A percentile compares a stretch with the other conserved stretches of the same genome.
phyloP scores from a whole-genome alignment of 2,113 vertebrate genomes.

The Seriola rivoliana region DNA sequence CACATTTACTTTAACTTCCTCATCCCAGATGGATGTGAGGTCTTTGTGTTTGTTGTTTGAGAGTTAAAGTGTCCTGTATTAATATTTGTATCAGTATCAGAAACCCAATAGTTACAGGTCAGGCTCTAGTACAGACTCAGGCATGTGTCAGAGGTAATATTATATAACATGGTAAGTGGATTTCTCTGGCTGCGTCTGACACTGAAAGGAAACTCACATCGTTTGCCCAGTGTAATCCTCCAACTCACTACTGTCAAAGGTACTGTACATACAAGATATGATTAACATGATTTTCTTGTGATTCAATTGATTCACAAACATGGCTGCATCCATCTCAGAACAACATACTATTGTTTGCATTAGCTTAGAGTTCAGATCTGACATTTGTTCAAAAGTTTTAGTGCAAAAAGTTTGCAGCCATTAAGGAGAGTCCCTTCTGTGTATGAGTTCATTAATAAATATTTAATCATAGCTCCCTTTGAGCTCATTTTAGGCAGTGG shows the following conservation, averaged over 20 bases:
- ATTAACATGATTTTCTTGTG: conserved; percentile 37
- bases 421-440: background rate
- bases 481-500: background rate
- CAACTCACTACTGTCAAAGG: conserved; percentile 17
- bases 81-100: background rate
- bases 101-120: background rate
- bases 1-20: too few species aligned
- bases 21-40: too few species aligned
- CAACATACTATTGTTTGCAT: background rate
- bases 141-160: conserved; percentile 24
- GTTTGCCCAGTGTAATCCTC: background rate
- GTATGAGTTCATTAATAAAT: background rate
- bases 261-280: background rate
- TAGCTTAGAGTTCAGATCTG: background rate
- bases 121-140: background rate
- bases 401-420: background rate
- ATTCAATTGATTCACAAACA: conserved; percentile 28
- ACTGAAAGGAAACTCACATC: conserved; percentile 10
- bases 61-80: too few species aligned
- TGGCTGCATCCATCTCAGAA: background rate
- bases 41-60: too few species aligned
- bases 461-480: too few species aligned
- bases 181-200: conserved; percentile 31
- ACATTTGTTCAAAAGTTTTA: background rate
- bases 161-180: conserved; percentile 21